phyloP scores from a whole-genome alignment of 1,140 invertebrate species.

The Drosophila repleta region DNA sequence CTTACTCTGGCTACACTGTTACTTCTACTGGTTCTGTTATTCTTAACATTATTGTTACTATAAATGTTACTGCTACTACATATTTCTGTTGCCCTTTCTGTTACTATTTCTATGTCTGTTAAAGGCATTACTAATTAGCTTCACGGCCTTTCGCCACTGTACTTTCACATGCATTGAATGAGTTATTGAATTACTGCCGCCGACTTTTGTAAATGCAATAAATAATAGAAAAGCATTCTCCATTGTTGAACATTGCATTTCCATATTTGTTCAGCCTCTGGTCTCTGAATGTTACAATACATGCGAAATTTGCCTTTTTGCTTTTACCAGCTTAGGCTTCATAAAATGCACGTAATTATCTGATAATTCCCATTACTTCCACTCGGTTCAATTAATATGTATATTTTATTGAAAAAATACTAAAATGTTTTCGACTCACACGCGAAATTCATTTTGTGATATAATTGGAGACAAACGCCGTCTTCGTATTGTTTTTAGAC shows the following conservation, averaged over 20 bases:
- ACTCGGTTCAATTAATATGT: neutral
- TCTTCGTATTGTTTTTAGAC: neutral
- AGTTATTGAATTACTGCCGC: constrained; percentile 65
- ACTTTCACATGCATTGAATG: constrained; percentile 70
- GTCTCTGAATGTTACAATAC: neutral
- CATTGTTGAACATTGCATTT: constrained; percentile 59
- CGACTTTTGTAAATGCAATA: constrained; percentile 60
- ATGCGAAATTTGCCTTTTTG: constrained; percentile 48
- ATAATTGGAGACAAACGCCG: neutral
- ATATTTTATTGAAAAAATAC: neutral
- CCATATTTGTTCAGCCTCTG: constrained; percentile 40
- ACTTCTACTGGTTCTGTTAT: constrained; percentile 5
- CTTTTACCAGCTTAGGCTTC: constrained; percentile 17
- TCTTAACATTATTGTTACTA: neutral
- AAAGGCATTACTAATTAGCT: constrained; percentile 66
- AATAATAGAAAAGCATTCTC: constrained; percentile 75
- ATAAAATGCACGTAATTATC: constrained; percentile 24
- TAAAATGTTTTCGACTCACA: neutral
- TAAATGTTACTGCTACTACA: neutral
- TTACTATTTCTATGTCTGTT: neutral
- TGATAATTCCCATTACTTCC: neutral
- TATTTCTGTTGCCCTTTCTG: neutral
- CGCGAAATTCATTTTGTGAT: neutral
- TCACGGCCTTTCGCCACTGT: constrained; percentile 65
- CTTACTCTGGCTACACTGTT: neutral